These are phyloP conservation scores for Bursaphelenchus okinawaensis DNA, from an alignment of 2,888 invertebrate genomes.

Conservation along the genomic window DNA sequence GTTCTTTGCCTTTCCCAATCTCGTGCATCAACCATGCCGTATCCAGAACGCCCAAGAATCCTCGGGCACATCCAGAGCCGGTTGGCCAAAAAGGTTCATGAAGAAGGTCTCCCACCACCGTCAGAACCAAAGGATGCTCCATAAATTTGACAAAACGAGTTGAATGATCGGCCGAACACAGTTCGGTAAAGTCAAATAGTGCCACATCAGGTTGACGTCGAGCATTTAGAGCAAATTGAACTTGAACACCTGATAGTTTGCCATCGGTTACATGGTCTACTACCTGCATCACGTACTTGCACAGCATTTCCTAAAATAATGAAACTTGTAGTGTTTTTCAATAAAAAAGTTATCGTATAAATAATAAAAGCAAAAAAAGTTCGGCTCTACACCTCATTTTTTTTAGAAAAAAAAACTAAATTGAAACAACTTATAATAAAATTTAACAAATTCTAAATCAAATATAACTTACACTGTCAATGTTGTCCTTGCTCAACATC, in stretches of 20 bases:
- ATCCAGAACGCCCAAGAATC: conserved; percentile 89
- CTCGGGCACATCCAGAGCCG: conserved; percentile 93
- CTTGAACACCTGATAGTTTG: conserved; percentile 48
- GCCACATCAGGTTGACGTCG: conserved; percentile 95
- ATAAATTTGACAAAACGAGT: conserved; percentile 69
- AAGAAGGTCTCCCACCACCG: conserved; percentile 88
- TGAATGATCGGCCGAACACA: conserved; percentile 89
- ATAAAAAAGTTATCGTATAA: conserved; percentile 62
- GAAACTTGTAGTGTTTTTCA: too few species aligned
- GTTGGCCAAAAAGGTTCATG: conserved; percentile 96
- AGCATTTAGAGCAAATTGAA: conserved; percentile 92
- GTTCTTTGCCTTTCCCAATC: conserved; percentile 70
- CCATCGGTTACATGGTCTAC: conserved; percentile 78
- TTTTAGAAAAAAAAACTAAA: too few species aligned
- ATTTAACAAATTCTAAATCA: too few species aligned
- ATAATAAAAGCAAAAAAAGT: too few species aligned
- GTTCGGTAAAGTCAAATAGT: conserved; percentile 97
- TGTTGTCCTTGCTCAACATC: conserved; percentile 79
- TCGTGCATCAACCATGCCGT: conserved; percentile 87
- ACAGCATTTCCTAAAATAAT: conserved; percentile 27
- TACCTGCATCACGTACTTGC: conserved; percentile 71
- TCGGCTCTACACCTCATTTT: too few species aligned
- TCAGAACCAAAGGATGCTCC: conserved; percentile 77
- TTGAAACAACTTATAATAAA: too few species aligned
- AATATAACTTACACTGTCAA: conserved; percentile 80